Percentiles rank a stretch among this genome's conserved stretches.
phyloP scores from a whole-genome alignment of 2,797 vertebrate genomes.

The Galago senegalensis region DNA sequence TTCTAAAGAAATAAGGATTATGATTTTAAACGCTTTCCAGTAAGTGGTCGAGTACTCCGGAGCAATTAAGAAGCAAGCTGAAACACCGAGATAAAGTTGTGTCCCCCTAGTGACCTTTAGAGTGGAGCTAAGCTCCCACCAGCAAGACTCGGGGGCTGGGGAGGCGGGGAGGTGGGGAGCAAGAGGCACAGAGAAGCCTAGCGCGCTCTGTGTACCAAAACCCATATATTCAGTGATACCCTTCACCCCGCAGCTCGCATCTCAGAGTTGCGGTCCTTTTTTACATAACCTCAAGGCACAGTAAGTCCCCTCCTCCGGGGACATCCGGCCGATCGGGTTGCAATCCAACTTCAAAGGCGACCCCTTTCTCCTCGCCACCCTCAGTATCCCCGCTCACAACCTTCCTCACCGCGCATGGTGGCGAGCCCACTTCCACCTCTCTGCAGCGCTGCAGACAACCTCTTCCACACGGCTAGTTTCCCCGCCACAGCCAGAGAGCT shows the following conservation, averaged over 20 bases:
- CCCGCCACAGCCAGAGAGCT: neutral
- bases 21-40: conserved; percentile 15
- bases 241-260: neutral
- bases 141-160: neutral
- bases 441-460: conserved; percentile 44
- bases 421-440: neutral
- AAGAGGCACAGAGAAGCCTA: neutral
- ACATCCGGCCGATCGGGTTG: neutral
- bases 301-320: neutral
- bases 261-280: neutral
- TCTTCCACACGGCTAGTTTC: neutral
- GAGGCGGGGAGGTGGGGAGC: accelerated
- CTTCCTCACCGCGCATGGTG: neutral
- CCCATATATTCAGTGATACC: neutral
- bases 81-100: conserved; percentile 56
- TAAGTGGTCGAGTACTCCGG: neutral
- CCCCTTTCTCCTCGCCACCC: neutral
- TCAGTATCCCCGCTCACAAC: neutral
- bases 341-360: conserved; percentile 10
- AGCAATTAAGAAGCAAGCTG: conserved; percentile 41
- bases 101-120: conserved; percentile 82
- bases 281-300: neutral
- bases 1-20: conserved; percentile 56
- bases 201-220: neutral
- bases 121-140: conserved; percentile 50